Evolutionary conservation across 2,888 invertebrate species (phyloP).

Genomic region (Teleiodes luculella): DNA sequence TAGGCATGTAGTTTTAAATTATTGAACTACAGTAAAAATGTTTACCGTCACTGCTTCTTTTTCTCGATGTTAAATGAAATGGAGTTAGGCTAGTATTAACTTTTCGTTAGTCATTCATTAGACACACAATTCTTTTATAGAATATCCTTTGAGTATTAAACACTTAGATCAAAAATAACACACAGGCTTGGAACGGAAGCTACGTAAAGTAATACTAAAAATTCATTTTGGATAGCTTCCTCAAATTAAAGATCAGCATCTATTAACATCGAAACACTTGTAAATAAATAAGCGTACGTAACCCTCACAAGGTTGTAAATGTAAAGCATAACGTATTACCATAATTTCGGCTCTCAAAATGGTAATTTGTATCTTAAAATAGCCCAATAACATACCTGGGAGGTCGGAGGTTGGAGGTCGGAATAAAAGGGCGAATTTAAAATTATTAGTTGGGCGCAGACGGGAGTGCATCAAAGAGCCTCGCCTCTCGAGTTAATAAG

Average conservation of each 20-base stretch:
- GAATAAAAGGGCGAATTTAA: constrained; percentile 58
- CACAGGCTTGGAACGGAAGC: no score
- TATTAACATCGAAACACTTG: neutral
- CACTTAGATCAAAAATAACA: no score
- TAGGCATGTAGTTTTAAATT: no score
- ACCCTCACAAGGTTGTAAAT: neutral
- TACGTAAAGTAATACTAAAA: no score
- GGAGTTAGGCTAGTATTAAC: no score
- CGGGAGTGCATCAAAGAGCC: constrained; percentile 63
- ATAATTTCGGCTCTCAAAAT: constrained; percentile 18
- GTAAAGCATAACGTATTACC: constrained; percentile 12
- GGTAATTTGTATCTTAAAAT: constrained; percentile 37
- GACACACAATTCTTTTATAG: no score
- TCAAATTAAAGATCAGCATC: neutral
- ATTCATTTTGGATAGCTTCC: neutral
- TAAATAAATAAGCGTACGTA: neutral
- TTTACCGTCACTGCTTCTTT: no score
- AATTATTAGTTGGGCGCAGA: constrained; percentile 62
- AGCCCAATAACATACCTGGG: constrained; percentile 36
- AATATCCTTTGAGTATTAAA: no score
- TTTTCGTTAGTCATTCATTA: no score
- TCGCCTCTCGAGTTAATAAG: constrained; percentile 62
- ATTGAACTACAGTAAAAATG: no score
- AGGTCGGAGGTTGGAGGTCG: constrained; percentile 24
- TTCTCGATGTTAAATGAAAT: no score